Conservation (phyloP, 1,140 invertebrate genomes). For the Halyomorpha halys region DNA sequence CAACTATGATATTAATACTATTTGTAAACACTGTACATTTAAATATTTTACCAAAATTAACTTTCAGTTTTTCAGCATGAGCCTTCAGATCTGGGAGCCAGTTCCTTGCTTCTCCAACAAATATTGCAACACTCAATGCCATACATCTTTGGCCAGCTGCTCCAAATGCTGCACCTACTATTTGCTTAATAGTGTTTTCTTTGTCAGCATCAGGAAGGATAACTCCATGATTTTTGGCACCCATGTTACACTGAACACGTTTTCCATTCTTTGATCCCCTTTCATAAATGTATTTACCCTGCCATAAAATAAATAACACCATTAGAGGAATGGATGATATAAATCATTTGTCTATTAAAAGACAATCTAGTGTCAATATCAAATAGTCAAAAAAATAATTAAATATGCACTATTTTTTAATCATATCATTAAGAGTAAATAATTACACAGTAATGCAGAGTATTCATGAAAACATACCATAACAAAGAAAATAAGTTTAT, state of each 20-base stretch:
- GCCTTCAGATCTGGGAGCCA: constrained; percentile 92
- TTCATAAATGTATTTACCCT: constrained; percentile 94
- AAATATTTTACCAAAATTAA: constrained; percentile 61
- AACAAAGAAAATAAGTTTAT: no score
- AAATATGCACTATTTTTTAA: no score
- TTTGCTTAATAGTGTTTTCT: constrained; percentile 85
- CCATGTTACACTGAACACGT: constrained; percentile 96
- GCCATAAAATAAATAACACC: constrained; percentile 28
- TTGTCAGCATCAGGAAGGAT: constrained; percentile 96
- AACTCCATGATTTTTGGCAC: constrained; percentile 97
- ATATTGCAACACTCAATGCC: constrained; percentile 93
- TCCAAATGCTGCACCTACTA: constrained; percentile 94
- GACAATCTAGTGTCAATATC: no score
- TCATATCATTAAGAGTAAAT: no score
- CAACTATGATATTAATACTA: no score
- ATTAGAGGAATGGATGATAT: no score
- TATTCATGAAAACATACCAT: no score
- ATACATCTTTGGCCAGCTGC: constrained; percentile 92
- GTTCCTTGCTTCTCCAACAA: constrained; percentile 86
- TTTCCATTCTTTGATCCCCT: constrained; percentile 83
- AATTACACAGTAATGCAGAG: no score
- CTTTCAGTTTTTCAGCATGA: constrained; percentile 79
- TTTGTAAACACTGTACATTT: no score
- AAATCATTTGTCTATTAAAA: no score
- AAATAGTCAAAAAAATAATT: no score